Evolutionary conservation across 64 coral and sea anemone species (phyloP).

Genomic region (Montipora cactus): DNA sequence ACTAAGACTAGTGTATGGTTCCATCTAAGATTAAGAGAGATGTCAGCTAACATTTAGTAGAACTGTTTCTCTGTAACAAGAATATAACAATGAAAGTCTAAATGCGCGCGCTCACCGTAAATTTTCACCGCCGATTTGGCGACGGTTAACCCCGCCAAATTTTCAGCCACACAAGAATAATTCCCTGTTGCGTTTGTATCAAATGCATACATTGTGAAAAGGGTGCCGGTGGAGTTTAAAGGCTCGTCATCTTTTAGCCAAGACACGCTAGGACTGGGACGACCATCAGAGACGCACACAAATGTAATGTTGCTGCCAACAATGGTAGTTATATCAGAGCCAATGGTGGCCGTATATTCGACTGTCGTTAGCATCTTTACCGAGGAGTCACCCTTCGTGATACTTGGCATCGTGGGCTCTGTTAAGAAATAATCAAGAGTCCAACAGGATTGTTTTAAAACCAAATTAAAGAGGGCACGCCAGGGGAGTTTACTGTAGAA

Average conservation of each 20-base stretch:
- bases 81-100: too few relatives aligned
- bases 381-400: slow-evolving; percentile 10
- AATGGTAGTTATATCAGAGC: slow-evolving; percentile 67
- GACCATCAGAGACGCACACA: slow-evolving; percentile 48
- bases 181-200: slow-evolving; percentile 46
- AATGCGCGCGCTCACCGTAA: slow-evolving; percentile 34
- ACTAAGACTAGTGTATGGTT: too few relatives aligned
- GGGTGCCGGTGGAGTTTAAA: background rate
- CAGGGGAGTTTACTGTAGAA: too few relatives aligned
- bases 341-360: slow-evolving; percentile 63
- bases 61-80: too few relatives aligned
- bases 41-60: too few relatives aligned
- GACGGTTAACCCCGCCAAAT: slow-evolving; percentile 24
- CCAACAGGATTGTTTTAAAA: background rate
- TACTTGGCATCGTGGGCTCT: slow-evolving; percentile 54
- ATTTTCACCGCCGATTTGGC: slow-evolving; percentile 66
- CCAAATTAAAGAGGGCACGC: background rate
- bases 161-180: slow-evolving; percentile 73
- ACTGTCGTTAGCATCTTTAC: slow-evolving; percentile 18
- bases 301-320: slow-evolving; percentile 66
- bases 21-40: too few relatives aligned
- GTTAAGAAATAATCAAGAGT: background rate
- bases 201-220: background rate
- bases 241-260: slow-evolving; percentile 64
- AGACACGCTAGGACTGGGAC: slow-evolving; percentile 56